Percentiles rank a stretch among this genome's conserved stretches.
phyloP scores from a whole-genome alignment of 2,797 vertebrate species.

The Bucorvus abyssinicus region DNA sequence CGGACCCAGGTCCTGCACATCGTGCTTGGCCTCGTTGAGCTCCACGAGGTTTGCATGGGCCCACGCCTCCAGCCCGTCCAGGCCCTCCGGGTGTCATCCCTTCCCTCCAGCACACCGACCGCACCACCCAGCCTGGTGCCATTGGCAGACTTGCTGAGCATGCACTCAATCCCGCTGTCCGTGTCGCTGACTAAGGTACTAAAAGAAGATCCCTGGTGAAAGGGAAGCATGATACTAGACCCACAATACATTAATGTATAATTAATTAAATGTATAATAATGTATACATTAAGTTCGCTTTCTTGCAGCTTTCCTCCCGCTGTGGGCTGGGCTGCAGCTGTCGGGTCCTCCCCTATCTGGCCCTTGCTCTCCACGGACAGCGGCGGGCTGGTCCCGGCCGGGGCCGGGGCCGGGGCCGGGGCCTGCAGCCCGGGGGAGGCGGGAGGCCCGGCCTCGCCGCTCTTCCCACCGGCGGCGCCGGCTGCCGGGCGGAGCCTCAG shows the following conservation, averaged over 20 bases:
- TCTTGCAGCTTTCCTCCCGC: accelerated
- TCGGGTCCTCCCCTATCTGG: background rate
- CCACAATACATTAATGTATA: no score
- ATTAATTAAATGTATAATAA: accelerated
- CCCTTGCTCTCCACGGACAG: background rate
- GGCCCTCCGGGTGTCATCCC: no score
- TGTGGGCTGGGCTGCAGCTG: background rate
- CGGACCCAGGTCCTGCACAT: background rate
- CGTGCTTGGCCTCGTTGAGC: no score
- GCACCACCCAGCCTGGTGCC: background rate
- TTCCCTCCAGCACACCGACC: background rate
- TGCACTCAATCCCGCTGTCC: background rate
- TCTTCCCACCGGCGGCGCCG: no score
- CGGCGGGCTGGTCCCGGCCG: no score
- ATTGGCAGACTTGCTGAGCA: background rate
- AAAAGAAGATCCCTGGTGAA: background rate
- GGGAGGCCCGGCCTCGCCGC: no score
- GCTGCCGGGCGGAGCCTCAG: background rate
- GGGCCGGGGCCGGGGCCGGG: no score
- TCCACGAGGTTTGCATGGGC: background rate
- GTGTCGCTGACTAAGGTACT: background rate
- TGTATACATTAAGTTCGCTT: accelerated
- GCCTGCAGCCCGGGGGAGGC: no score
- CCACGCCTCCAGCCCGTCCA: background rate
- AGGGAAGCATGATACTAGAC: no score